Conservation (phyloP, 2,888 invertebrate genomes). For the Neocrepidodera transversa region DNA sequence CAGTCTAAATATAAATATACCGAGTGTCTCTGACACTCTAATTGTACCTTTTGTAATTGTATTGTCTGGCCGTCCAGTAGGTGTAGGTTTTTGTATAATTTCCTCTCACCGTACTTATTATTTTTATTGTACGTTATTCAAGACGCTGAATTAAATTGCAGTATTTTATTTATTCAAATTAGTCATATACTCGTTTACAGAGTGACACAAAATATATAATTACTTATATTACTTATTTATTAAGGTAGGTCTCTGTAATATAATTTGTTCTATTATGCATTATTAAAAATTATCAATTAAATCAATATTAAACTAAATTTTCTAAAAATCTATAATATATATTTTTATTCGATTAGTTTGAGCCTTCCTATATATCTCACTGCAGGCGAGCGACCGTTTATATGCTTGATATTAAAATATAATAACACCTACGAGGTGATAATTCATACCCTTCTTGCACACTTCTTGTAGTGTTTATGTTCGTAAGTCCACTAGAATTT, state of each 20-base stretch:
- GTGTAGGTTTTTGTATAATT: slow-evolving; percentile 17
- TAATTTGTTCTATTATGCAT: no score
- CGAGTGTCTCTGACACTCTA: not conserved
- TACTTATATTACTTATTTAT: not conserved
- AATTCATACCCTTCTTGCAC: slow-evolving; percentile 12
- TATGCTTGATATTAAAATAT: slow-evolving; percentile 56
- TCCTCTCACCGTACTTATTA: slow-evolving; percentile 13
- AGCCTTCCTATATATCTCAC: not conserved
- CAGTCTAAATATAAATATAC: slow-evolving; percentile 1
- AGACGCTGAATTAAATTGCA: slow-evolving; percentile 51
- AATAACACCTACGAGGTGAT: slow-evolving; percentile 53
- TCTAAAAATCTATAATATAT: no score
- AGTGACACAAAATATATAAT: not conserved
- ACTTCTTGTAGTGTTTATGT: slow-evolving; percentile 6
- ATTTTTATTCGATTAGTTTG: no score
- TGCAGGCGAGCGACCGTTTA: slow-evolving; percentile 3
- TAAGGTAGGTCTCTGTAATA: no score
- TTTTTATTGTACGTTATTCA: slow-evolving; percentile 39
- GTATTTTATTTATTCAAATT: slow-evolving; percentile 53
- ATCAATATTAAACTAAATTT: no score
- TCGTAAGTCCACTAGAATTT: slow-evolving; percentile 4
- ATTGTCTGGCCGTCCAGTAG: slow-evolving; percentile 9
- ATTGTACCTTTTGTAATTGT: not conserved
- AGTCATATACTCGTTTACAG: not conserved
- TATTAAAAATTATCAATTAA: no score